These are phyloP conservation scores for Lymantria monacha DNA, from an alignment of 2,888 invertebrate genomes.

Conservation along the genomic window DNA sequence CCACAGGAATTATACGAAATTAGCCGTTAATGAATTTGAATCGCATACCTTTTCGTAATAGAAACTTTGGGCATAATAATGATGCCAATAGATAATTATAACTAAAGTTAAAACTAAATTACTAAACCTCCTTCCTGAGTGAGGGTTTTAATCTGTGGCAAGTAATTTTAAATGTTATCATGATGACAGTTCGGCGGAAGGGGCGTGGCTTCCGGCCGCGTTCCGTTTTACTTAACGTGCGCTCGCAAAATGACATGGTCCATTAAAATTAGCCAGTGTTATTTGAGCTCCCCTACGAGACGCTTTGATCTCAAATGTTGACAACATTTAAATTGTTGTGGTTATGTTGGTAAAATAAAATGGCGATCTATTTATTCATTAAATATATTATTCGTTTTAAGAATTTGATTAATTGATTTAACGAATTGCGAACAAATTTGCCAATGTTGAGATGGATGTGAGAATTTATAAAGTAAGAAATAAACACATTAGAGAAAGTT, in stretches of 20 bases:
- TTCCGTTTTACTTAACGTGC: slow-evolving; percentile 60
- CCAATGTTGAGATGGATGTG: too few relatives aligned
- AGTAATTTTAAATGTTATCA: slow-evolving; percentile 61
- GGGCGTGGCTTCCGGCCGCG: slow-evolving; percentile 69
- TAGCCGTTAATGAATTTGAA: too few relatives aligned
- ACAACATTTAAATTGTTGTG: slow-evolving; percentile 28
- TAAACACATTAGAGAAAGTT: too few relatives aligned
- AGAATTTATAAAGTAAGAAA: too few relatives aligned
- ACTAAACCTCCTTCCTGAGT: neutral
- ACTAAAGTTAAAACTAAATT: too few relatives aligned
- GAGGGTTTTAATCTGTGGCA: slow-evolving; percentile 37
- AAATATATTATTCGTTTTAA: neutral
- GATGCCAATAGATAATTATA: too few relatives aligned
- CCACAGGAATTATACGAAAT: too few relatives aligned
- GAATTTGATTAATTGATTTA: too few relatives aligned
- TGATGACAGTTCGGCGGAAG: slow-evolving; percentile 61
- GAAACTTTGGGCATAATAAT: too few relatives aligned
- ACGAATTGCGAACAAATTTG: too few relatives aligned
- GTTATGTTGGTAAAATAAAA: slow-evolving; percentile 2
- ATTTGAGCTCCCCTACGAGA: slow-evolving; percentile 34
- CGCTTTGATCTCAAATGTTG: slow-evolving; percentile 31
- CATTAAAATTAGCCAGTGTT: slow-evolving; percentile 38
- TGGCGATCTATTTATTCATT: neutral
- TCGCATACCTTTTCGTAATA: too few relatives aligned
- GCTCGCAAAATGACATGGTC: slow-evolving; percentile 41